Base-by-base conservation (phyloP, 2,113 vertebrate species). In the Herpailurus yagouaroundi region DNA sequence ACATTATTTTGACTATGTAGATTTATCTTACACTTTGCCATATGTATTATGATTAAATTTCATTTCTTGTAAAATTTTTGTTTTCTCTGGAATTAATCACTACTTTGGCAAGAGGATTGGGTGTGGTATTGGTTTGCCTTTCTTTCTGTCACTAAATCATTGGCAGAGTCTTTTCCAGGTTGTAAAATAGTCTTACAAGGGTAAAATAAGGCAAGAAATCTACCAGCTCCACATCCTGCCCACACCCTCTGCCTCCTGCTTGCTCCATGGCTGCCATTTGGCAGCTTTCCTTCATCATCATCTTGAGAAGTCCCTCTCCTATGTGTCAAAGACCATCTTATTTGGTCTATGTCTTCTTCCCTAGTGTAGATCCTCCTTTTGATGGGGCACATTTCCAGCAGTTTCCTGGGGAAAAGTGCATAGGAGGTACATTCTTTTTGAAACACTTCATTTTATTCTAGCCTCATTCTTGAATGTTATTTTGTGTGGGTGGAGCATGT, bases 361-460 rank as follows among this genome's bases (percentile, higher is more conserved):
- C 45, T 48, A 60, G 33, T 15, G 33, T 52, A 76, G n/a, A 33
- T 3, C 10, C 33, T 94, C n/a, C 63, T 80, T 85, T 52, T 19
- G 73, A 52, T 77, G 63, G 27, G 41, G 60, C n/a, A 21, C 18
- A 45, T 60, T 52, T 92, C 45, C n/a, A 87, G 73, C 38, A 63
- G 36, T 88, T 96, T 84, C 81, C 57, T 91, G 13, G 12, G 48
- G 13, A 90, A 95, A 87, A 9, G 69, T 90, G 3, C 12, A 38
- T 60, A 64, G 15, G 14, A 81, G 45, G 27, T 69, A 69, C 48
- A 86, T 36, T 23, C 3, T 55, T 90, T 86, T 55, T 38, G 7
- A 68, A 86, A 48, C 38, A 63, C 63, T 96, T 94, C 71, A 19
- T 64, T 89, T 96, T 90, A 80, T 94, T 91, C 68, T 80, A 50